Evolutionary conservation across 1,140 invertebrate genomes (phyloP).

Genomic region (Drosophila asahinai): DNA sequence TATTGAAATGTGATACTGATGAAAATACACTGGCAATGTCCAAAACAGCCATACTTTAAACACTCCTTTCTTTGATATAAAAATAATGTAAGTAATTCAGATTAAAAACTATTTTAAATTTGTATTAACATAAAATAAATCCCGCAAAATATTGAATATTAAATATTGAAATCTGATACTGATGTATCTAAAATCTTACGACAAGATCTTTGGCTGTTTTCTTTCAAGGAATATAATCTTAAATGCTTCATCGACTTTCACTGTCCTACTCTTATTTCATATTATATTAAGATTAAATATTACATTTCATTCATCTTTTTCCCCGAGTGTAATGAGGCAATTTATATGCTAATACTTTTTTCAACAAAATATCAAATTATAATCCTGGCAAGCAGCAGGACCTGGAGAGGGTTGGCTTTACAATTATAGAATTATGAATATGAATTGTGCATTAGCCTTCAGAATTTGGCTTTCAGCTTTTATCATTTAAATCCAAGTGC

Average conservation of each 20-base stretch:
- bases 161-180: no score
- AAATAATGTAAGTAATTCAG: no score
- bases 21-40: no score
- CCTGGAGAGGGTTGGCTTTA: conserved; percentile 53
- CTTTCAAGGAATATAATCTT: background rate
- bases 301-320: background rate
- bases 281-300: background rate
- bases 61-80: no score
- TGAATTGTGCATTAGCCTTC: conserved; percentile 45
- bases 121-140: no score
- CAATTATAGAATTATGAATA: conserved; percentile 69
- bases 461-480: conserved; percentile 36
- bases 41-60: no score
- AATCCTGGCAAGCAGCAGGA: conserved; percentile 41
- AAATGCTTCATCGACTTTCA: background rate
- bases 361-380: conserved; percentile 77
- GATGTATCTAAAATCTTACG: no score
- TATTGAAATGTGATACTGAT: no score
- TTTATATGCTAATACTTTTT: conserved; percentile 77
- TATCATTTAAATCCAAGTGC: conserved; percentile 62
- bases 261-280: background rate
- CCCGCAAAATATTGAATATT: no score
- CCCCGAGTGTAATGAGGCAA: conserved; percentile 61
- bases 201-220: background rate
- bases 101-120: no score